Conservation (phyloP, 2,113 vertebrate genomes). For the Xyrauchen texanus region DNA sequence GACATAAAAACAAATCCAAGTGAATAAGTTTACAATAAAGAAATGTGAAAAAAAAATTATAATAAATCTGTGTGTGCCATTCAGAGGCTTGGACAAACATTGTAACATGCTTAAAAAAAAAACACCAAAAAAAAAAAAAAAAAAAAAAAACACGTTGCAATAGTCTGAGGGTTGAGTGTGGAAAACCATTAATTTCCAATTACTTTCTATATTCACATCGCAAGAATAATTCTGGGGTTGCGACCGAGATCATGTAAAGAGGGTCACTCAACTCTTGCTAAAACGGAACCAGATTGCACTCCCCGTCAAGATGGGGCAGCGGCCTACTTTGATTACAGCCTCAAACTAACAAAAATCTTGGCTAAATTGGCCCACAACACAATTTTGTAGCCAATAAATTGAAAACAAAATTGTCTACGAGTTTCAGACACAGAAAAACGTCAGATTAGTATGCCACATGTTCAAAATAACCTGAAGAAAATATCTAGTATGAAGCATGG, state of each 20-base stretch:
- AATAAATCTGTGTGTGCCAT: too few species aligned
- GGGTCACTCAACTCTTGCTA: slow-evolving; percentile 56
- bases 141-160: neutral
- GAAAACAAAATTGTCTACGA: too few species aligned
- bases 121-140: too few species aligned
- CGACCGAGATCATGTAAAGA: slow-evolving; percentile 10
- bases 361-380: neutral
- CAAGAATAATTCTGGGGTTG: neutral
- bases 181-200: slow-evolving; percentile 26
- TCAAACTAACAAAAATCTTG: neutral
- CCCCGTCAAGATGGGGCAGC: neutral
- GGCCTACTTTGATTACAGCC: neutral
- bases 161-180: slow-evolving; percentile 43
- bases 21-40: too few species aligned
- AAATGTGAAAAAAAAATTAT: too few species aligned
- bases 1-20: too few species aligned
- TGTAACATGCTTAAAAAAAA: neutral
- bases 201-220: neutral
- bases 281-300: slow-evolving; percentile 67
- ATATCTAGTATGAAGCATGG: too few species aligned
- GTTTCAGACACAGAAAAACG: too few species aligned
- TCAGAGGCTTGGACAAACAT: neutral
- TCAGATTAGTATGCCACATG: too few species aligned
- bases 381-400: too few species aligned
- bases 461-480: too few species aligned